A percentile compares a stretch with the other conserved stretches of the same genome.
Conservation (phyloP, 53 echinoderm and acorn worm species). For the Stichopus horrens region DNA sequence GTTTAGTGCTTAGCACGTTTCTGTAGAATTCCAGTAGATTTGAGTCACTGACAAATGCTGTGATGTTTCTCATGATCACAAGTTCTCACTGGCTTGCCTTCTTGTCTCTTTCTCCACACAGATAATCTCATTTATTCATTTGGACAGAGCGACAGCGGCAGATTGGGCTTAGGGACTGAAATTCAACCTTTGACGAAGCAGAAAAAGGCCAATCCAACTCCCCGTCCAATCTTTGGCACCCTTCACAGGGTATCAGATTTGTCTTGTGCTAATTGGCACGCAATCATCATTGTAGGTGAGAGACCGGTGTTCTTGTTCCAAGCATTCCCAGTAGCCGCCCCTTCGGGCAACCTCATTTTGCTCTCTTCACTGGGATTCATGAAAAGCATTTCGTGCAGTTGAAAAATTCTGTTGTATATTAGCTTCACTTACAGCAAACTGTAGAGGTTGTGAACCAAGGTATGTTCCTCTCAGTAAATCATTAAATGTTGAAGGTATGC, state of each 20-base stretch:
- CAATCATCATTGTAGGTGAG: slow-evolving; percentile 91
- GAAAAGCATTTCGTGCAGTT: no score
- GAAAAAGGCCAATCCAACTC: slow-evolving; percentile 64
- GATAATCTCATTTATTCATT: slow-evolving; percentile 96
- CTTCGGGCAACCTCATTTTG: no score
- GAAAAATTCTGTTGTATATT: no score
- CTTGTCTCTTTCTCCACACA: slow-evolving; percentile 32
- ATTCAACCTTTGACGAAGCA: slow-evolving; percentile 58
- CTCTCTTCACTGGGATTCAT: no score
- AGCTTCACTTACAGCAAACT: no score
- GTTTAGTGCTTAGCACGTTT: no score
- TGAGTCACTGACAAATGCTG: not conserved
- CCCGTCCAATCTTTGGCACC: slow-evolving; percentile 89
- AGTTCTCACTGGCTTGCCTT: no score
- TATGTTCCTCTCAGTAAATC: no score
- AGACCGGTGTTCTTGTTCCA: not conserved
- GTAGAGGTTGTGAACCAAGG: no score
- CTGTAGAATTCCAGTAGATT: not conserved
- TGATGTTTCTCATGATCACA: not conserved
- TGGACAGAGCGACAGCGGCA: slow-evolving; percentile 83
- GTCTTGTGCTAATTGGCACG: slow-evolving; percentile 88
- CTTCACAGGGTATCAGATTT: slow-evolving; percentile 90
- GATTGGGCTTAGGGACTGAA: slow-evolving; percentile 72
- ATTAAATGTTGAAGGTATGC: no score
- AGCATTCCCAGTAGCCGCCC: no score